phyloP scores from a whole-genome alignment of 1,140 invertebrate species.

The Drosophila bifasciata region DNA sequence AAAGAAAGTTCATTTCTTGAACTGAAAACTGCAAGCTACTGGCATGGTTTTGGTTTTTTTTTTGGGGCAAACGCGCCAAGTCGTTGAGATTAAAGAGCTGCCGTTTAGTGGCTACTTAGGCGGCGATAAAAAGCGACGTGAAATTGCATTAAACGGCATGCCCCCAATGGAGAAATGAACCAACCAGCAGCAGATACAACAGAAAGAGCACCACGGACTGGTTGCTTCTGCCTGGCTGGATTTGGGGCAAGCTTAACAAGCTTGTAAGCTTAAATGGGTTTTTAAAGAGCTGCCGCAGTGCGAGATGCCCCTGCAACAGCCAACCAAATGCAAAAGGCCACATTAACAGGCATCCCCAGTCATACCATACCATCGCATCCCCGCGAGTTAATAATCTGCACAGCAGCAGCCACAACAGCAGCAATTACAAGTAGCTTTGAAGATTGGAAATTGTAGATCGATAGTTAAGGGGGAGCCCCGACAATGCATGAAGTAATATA shows the following conservation, averaged over 20 bases:
- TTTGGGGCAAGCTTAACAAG: conserved; percentile 82
- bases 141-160: conserved; percentile 76
- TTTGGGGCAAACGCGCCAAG: conserved; percentile 50
- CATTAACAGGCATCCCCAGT: too few relatives aligned
- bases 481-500: background rate
- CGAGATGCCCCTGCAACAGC: background rate
- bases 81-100: conserved; percentile 82
- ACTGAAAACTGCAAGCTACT: conserved; percentile 18
- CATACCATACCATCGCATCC: conserved; percentile 14
- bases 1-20: conserved; percentile 60
- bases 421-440: conserved; percentile 74
- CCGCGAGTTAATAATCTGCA: conserved; percentile 57
- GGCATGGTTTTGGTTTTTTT: background rate
- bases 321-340: conserved; percentile 37
- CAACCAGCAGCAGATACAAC: conserved; percentile 5
- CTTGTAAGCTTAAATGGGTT: conserved; percentile 79
- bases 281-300: conserved; percentile 73
- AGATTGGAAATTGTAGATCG: conserved; percentile 70
- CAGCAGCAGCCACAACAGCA: conserved; percentile 45
- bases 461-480: conserved; percentile 28
- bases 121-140: conserved; percentile 76
- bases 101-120: conserved; percentile 82
- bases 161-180: conserved; percentile 39
- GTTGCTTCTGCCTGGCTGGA: conserved; percentile 24
- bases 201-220: background rate